Evolutionary conservation across 2,113 vertebrate genomes (phyloP), one percentile per base, ranked within the genome.

Genomic region (Lipophrys pholis): DNA sequence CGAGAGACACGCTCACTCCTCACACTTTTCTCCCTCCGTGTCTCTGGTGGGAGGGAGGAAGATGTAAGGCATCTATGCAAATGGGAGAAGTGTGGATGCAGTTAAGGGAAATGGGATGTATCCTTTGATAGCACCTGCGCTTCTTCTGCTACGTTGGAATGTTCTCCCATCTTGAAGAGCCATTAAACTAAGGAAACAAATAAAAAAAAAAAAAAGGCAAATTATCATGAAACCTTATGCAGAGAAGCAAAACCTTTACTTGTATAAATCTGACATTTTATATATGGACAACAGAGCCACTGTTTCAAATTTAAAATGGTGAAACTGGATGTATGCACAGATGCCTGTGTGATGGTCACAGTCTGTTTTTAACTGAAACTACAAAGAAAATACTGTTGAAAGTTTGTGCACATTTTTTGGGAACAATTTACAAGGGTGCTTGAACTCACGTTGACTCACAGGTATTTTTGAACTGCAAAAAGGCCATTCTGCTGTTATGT

Each of bases 371-470:
- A 5, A 11, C 10, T n/a, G 21, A 46, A 46, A 54, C 41, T 36
- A 52, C 16, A 5, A n/a, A 49, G 56, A 57, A 73, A 66, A 51
- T 15, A 41, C 0, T 11, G 43, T 12, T 1, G 63, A 65, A n/a
- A 57, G 45, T 63, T 46, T 38, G 39, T 38, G 21, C 46, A 63
- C 56, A 67, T 65, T 69, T 61, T 9, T 21, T 12, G 2, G 14
- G 16, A 59, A 60, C 58, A 61, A 61, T 73, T 66, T 80, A n/a
- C 41, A 65, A 40, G 64, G 11, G 40, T 69, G 41, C 68, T 86
- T 84, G 64, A 88, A 76, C 78, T 68, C 45, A 15, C 10, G 8
- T 61, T 78, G 82, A 83, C 50, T 78, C 39, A 50, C 35, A 68
- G 53, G 72, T 63, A 68, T 79, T 81, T 81, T 65, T 3, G 7